These are phyloP conservation scores for Rhyacichthys aspro DNA, from an alignment of 2,797 vertebrate genomes.

Conservation along the genomic window DNA sequence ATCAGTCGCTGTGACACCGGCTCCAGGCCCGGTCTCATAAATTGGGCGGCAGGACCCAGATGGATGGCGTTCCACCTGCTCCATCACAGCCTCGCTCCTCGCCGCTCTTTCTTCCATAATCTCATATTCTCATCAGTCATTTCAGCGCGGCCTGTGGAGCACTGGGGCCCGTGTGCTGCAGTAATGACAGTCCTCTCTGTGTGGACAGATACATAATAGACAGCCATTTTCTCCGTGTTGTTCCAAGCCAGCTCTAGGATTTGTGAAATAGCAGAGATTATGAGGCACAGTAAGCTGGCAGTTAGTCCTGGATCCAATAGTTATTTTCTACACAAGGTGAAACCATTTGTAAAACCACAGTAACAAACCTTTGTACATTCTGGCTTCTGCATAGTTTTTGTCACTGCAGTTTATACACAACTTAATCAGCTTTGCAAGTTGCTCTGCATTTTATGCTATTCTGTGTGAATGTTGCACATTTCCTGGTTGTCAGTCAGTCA, in stretches of 20 bases:
- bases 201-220: slow-evolving; percentile 37
- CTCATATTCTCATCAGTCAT: slow-evolving; percentile 50
- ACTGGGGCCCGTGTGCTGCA: slow-evolving; percentile 5
- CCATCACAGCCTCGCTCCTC: slow-evolving; percentile 34
- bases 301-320: slow-evolving; percentile 23
- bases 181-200: slow-evolving; percentile 50
- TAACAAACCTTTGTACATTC: neutral
- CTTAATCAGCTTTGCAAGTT: too few species aligned
- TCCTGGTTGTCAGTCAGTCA: too few species aligned
- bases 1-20: neutral
- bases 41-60: slow-evolving; percentile 44
- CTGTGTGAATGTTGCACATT: too few species aligned
- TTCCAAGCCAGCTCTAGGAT: slow-evolving; percentile 27
- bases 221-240: slow-evolving; percentile 46
- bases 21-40: slow-evolving; percentile 24
- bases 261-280: slow-evolving; percentile 37
- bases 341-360: slow-evolving; percentile 10
- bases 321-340: slow-evolving; percentile 12
- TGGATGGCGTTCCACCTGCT: slow-evolving; percentile 52
- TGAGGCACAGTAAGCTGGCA: slow-evolving; percentile 26
- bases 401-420: neutral
- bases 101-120: slow-evolving; percentile 26
- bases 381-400: slow-evolving; percentile 1
- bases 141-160: slow-evolving; percentile 22
- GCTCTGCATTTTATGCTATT: too few species aligned